Percentiles rank a stretch among this genome's conserved stretches.
Conservation (phyloP, 2,797 vertebrate species). For the Natrix natrix region DNA sequence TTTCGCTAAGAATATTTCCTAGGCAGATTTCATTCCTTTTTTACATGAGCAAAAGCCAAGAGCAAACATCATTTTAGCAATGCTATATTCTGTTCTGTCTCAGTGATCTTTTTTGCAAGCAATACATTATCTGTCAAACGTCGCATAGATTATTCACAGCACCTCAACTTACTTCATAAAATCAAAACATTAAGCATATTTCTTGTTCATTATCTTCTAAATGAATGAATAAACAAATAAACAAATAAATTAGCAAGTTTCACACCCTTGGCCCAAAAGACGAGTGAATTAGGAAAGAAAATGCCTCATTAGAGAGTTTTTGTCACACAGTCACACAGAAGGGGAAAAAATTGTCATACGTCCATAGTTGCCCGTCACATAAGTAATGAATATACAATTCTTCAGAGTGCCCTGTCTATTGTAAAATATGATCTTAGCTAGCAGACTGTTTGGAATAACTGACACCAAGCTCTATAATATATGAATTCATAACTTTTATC, state of each 20-base stretch:
- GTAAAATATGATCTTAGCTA: conserved; percentile 43
- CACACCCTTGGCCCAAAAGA: conserved; percentile 7
- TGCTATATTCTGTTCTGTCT: conserved; percentile 31
- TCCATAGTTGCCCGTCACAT: conserved; percentile 44
- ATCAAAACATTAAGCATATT: not conserved
- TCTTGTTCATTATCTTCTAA: not conserved
- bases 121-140: conserved; percentile 39
- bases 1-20: conserved; percentile 52
- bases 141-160: not conserved
- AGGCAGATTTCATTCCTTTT: conserved; percentile 44
- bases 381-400: conserved; percentile 56
- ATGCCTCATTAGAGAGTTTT: conserved; percentile 28
- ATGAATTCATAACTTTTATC: conserved; percentile 49
- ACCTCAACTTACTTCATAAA: not conserved
- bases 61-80: conserved; percentile 17
- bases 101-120: conserved; percentile 36
- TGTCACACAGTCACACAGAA: not conserved
- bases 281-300: conserved; percentile 5
- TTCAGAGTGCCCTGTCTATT: conserved; percentile 2
- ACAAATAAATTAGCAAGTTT: not conserved
- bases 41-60: conserved; percentile 41
- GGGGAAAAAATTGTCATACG: not conserved
- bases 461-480: conserved; percentile 43
- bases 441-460: conserved; percentile 40
- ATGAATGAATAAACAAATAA: not conserved